Percentiles rank a stretch among this genome's conserved stretches.
phyloP scores from a whole-genome alignment of 2,888 invertebrate genomes.

The Isotomurus palustris region DNA sequence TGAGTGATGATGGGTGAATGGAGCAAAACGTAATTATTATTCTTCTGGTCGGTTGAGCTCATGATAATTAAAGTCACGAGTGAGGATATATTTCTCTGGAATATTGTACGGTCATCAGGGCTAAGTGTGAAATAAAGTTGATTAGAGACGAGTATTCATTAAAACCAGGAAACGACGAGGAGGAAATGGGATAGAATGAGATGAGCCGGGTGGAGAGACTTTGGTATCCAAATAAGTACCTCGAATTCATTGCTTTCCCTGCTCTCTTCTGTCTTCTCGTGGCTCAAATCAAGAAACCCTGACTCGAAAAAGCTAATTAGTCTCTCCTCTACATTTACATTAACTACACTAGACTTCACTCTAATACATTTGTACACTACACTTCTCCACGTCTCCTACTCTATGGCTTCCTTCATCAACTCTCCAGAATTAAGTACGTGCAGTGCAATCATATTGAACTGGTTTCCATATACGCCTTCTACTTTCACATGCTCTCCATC shows the following conservation, averaged over 20 bases:
- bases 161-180: constrained; percentile 43
- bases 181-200: constrained; percentile 37
- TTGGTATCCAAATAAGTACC: no score
- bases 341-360: no score
- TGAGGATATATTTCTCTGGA: constrained; percentile 35
- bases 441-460: constrained; percentile 39
- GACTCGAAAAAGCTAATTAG: constrained; percentile 44
- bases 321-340: constrained; percentile 30
- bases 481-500: no score
- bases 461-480: no score
- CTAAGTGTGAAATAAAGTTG: constrained; percentile 45
- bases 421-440: constrained; percentile 36
- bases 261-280: neutral
- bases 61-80: constrained; percentile 46
- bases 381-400: constrained; percentile 17
- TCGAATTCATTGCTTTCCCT: constrained; percentile 1
- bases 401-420: constrained; percentile 34
- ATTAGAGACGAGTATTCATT: constrained; percentile 42
- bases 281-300: constrained; percentile 10
- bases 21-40: constrained; percentile 39
- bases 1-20: neutral
- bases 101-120: constrained; percentile 40
- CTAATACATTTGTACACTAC: constrained; percentile 23
- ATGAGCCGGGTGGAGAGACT: no score
- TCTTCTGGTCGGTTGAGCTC: constrained; percentile 42